Evolutionary conservation across 2,888 invertebrate genomes (phyloP).

Genomic region (Rhyacophila evoluta): DNA sequence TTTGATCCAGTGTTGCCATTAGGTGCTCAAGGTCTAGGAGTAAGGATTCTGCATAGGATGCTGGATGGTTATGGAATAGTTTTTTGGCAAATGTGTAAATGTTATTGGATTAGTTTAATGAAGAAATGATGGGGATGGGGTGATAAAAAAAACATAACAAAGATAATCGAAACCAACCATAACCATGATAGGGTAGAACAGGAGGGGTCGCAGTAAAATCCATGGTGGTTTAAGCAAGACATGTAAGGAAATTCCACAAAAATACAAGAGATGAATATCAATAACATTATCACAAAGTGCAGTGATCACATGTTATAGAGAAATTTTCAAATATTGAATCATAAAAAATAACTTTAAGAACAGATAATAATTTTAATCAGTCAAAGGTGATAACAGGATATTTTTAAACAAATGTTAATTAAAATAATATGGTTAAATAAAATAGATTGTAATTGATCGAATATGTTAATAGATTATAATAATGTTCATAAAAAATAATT

Average conservation of each 20-base stretch:
- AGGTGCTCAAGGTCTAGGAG: constrained; percentile 71
- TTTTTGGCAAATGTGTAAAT: not conserved
- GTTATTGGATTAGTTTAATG: not conserved
- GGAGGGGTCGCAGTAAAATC: constrained; percentile 43
- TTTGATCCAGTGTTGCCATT: constrained; percentile 71
- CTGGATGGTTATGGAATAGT: constrained; percentile 56
- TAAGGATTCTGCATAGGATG: constrained; percentile 70
- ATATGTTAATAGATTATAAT: too few relatives aligned
- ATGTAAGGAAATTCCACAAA: constrained; percentile 46
- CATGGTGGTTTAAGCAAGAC: constrained; percentile 47
- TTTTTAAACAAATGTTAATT: too few relatives aligned
- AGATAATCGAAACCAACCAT: constrained; percentile 51
- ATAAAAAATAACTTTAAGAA: too few relatives aligned
- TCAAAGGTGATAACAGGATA: too few relatives aligned
- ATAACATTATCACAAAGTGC: constrained; percentile 4
- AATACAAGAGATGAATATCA: constrained; percentile 16
- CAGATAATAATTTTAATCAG: too few relatives aligned
- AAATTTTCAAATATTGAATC: too few relatives aligned
- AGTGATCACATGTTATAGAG: too few relatives aligned
- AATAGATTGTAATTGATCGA: too few relatives aligned
- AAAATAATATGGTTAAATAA: too few relatives aligned
- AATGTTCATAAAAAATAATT: too few relatives aligned
- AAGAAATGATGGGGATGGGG: constrained; percentile 23
- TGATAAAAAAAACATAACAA: constrained; percentile 37
- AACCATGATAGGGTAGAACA: constrained; percentile 43